Evolutionary conservation across 2,113 vertebrate species (phyloP).

Genomic region (Galemys pyrenaicus): DNA sequence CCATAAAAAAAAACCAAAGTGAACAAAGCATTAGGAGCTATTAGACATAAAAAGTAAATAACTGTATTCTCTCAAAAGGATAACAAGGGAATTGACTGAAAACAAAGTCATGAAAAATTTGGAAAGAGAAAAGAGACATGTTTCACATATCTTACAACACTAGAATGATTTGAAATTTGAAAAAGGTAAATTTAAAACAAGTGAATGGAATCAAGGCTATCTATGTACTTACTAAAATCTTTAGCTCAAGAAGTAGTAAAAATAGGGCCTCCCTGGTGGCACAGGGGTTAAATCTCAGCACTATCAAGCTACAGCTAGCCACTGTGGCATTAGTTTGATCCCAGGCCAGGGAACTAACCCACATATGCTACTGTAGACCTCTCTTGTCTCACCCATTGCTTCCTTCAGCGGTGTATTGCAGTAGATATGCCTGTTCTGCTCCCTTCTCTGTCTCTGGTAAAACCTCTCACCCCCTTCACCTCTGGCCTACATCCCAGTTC

Average conservation of each 20-base stretch:
- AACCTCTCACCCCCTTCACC: no score
- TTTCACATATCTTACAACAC: not conserved
- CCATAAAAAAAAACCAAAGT: not conserved
- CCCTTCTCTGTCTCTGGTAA: no score
- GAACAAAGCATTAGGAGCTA: not conserved
- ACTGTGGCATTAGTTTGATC: no score
- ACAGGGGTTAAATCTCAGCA: no score
- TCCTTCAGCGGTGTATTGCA: no score
- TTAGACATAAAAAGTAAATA: slow-evolving; percentile 38
- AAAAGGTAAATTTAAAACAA: slow-evolving; percentile 32
- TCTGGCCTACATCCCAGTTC: no score
- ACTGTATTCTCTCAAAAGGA: not conserved
- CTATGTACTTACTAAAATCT: not conserved
- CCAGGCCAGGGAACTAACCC: no score
- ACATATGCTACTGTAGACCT: no score
- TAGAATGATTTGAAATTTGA: not conserved
- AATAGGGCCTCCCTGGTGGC: not conserved
- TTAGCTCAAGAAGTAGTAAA: slow-evolving; percentile 18
- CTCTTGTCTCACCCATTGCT: no score
- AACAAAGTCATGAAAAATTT: not conserved
- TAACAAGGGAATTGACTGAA: not conserved
- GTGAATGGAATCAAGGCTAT: slow-evolving; percentile 28
- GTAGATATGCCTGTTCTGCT: no score
- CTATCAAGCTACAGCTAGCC: no score
- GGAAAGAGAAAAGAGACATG: slow-evolving; percentile 8